phyloP scores from a whole-genome alignment of 2,888 invertebrate genomes.

The Philaethria dido region DNA sequence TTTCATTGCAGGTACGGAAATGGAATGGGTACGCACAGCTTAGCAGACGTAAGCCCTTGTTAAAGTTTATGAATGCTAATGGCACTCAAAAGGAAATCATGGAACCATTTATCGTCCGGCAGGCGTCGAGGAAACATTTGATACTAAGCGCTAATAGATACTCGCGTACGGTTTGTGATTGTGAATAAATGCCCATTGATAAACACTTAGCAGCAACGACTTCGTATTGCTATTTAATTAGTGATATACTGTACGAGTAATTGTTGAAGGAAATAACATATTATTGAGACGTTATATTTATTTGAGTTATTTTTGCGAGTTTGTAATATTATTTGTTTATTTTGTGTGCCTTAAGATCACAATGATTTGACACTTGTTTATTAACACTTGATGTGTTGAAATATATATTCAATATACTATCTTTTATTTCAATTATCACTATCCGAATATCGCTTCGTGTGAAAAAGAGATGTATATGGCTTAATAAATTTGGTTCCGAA shows the following conservation, averaged over 20 bases:
- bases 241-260: neutral
- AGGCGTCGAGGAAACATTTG: constrained; percentile 31
- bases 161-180: constrained; percentile 11
- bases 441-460: no score
- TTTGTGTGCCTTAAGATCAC: neutral
- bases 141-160: constrained; percentile 31
- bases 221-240: neutral
- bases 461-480: no score
- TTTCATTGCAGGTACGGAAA: constrained; percentile 71
- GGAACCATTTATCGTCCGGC: constrained; percentile 33
- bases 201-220: constrained; percentile 7
- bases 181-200: constrained; percentile 20
- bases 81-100: constrained; percentile 37
- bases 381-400: neutral
- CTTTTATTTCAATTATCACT: no score
- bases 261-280: constrained; percentile 1
- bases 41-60: constrained; percentile 31
- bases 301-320: neutral
- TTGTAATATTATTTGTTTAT: neutral
- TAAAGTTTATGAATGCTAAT: constrained; percentile 39
- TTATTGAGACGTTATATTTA: constrained; percentile 1
- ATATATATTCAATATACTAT: no score
- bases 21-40: constrained; percentile 48
- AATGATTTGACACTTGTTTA: neutral
- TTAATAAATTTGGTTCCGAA: no score